Evolutionary conservation across 2,888 invertebrate genomes (phyloP).

Genomic region (Galeruca laticollis): DNA sequence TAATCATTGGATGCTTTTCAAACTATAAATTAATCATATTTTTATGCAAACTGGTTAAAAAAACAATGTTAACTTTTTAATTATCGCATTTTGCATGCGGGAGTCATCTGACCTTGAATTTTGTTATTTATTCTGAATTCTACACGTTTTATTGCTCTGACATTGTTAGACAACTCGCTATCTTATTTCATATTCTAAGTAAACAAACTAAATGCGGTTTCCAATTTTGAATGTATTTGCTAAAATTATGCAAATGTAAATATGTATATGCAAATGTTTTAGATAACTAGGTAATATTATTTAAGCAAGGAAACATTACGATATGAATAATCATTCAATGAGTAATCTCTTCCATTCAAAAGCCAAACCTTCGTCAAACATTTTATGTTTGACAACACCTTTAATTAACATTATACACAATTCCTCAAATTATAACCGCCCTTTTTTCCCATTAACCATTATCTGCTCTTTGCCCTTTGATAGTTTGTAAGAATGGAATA

Average conservation of each 20-base stretch:
- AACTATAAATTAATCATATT: not conserved
- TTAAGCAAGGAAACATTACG: not conserved
- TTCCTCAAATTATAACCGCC: not conserved
- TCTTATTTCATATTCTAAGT: constrained; percentile 34
- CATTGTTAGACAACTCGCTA: constrained; percentile 33
- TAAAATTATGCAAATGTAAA: constrained; percentile 8
- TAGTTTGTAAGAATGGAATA: too few relatives aligned
- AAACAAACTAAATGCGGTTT: constrained; percentile 7
- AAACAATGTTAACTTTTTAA: not conserved
- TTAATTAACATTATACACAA: not conserved
- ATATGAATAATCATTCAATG: not conserved
- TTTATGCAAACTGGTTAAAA: not conserved
- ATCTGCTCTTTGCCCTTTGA: too few relatives aligned
- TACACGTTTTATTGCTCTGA: constrained; percentile 45
- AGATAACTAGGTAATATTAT: constrained; percentile 1
- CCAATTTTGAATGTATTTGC: constrained; percentile 1
- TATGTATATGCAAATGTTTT: not conserved
- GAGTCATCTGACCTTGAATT: constrained; percentile 28
- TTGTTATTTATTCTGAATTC: constrained; percentile 44
- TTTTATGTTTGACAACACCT: not conserved
- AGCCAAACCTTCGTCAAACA: constrained; percentile 4
- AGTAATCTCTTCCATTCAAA: not conserved
- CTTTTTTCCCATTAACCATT: too few relatives aligned
- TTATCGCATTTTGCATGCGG: constrained; percentile 5
- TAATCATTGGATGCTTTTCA: too few relatives aligned